Conservation (phyloP, 2,888 invertebrate species). For the Hanleya hanleyi region DNA sequence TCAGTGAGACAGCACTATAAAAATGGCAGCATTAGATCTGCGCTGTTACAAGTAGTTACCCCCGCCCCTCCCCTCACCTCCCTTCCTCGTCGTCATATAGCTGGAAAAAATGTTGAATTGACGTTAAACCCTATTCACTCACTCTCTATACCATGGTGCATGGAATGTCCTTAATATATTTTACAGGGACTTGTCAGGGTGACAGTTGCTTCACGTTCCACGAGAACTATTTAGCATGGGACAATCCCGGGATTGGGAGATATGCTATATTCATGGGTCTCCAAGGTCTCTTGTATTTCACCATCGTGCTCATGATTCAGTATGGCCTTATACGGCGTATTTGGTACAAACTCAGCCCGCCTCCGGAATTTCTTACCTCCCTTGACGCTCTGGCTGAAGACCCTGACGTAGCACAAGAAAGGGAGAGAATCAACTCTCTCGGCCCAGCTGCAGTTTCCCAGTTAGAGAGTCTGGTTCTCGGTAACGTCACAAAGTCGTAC, state of each 20-base stretch:
- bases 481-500: background rate
- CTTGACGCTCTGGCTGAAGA: conserved; percentile 35
- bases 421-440: conserved; percentile 48
- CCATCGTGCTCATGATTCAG: conserved; percentile 80
- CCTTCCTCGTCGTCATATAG: no score
- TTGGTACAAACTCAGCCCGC: background rate
- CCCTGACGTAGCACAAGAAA: conserved; percentile 68
- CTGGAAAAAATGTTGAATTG: no score
- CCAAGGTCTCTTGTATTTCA: conserved; percentile 78
- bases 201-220: background rate
- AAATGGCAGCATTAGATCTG: no score
- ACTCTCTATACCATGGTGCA: no score
- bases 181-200: background rate
- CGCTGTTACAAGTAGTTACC: no score
- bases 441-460: background rate
- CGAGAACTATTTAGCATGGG: conserved; percentile 79
- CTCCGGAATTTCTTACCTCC: background rate
- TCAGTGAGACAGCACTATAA: no score
- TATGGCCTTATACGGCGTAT: conserved; percentile 27
- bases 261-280: conserved; percentile 78
- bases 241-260: conserved; percentile 81
- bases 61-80: no score
- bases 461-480: background rate
- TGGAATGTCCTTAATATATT: no score
- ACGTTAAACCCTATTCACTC: no score